These are phyloP conservation scores for Columba guinea DNA, from an alignment of 2,797 vertebrate genomes.

Conservation along the genomic window DNA sequence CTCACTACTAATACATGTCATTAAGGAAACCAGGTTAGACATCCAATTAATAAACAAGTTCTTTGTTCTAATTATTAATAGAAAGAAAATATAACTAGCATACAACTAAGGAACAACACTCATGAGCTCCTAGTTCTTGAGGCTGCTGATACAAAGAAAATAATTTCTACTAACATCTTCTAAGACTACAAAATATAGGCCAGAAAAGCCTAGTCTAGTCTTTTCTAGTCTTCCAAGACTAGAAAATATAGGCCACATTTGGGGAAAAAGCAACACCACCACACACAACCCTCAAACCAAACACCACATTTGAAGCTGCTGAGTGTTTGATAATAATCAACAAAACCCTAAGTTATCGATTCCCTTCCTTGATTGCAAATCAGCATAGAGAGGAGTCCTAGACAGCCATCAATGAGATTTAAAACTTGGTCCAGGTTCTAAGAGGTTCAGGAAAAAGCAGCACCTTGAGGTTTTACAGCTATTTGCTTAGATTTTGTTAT, in stretches of 20 bases:
- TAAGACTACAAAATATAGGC: neutral
- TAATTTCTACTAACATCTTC: neutral
- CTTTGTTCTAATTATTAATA: neutral
- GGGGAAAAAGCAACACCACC: neutral
- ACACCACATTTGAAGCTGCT: neutral
- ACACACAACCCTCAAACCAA: neutral
- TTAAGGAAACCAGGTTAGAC: no score
- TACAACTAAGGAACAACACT: neutral
- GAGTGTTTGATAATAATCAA: neutral
- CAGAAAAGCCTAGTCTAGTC: no score
- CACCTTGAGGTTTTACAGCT: neutral
- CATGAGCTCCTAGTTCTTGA: neutral
- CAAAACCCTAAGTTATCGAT: neutral
- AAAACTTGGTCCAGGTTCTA: neutral
- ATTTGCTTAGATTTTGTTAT: neutral
- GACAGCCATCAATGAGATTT: neutral
- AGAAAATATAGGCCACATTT: neutral
- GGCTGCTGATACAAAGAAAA: neutral
- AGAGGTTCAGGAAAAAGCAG: neutral
- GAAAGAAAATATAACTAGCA: neutral
- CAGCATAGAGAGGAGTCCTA: neutral
- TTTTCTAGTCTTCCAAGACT: neutral
- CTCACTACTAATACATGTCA: accelerated
- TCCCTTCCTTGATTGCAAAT: neutral
- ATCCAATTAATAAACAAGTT: neutral